Base-by-base conservation (phyloP, 2,797 vertebrate species). In the Kryptopterus vitreolus region DNA sequence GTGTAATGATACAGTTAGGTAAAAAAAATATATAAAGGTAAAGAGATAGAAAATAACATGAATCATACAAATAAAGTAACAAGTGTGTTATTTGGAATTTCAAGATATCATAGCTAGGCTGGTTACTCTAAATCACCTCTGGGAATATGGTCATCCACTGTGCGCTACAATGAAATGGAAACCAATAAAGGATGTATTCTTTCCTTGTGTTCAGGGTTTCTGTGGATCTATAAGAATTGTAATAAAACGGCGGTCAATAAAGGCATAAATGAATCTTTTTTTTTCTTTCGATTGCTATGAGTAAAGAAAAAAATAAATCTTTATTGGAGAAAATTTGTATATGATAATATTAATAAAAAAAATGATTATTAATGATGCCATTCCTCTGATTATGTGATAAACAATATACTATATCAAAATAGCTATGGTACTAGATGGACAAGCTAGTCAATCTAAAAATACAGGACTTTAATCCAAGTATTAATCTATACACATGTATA, bases 161-260 rank as follows among this genome's bases (percentile, higher is more conserved):
- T 71, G 26, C 26, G 26, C 50, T 20, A 18, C 4, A 5, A 53
- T 71, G 10, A 29, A 52, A 11, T 53, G 48, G 29, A 22, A 53
- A n/a, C 50, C 69, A 72, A 72, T 72, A 50, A 71, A 52, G 38
- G 24, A 10, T 68, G 65, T 26, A 48, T 68, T 68, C 16, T 31
- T 24, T 5, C 7, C 24, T 52, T 70, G 68, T 1, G 0, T 26
- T 31, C 48, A 52, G 3, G 48, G 50, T 33, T 55, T 8, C 68
- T 53, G 18, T 18, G 46, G 66, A 70, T 70, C 69, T 29, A 71
- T 16, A 20, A 18, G 3, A 31, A 52, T 29, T 10, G 11, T 53
- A 26, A 53, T 53, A 31, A 35, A 31, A 50, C 12, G 18, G 18
- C 33, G 48, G 31, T 31, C 26, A 53, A 22, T 55, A 12, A 72